phyloP scores from a whole-genome alignment of 2,888 invertebrate species.

The Adelognathus sp. region DNA sequence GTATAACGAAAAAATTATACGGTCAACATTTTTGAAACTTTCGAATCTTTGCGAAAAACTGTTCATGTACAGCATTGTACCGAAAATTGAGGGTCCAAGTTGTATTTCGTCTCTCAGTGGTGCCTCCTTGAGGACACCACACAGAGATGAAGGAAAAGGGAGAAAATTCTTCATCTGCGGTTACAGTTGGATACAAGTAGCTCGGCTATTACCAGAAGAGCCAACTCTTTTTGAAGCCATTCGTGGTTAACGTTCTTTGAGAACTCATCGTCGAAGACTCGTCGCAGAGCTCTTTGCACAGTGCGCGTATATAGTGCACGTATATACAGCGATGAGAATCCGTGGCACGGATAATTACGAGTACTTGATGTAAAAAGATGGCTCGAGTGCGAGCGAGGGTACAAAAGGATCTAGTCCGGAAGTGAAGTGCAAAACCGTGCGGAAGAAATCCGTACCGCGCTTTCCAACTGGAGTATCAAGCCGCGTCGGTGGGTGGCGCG shows the following conservation, averaged over 20 bases:
- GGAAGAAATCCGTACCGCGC: neutral
- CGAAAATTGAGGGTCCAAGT: too few relatives aligned
- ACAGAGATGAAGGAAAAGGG: neutral
- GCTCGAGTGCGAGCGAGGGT: neutral
- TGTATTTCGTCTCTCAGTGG: too few relatives aligned
- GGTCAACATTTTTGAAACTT: too few relatives aligned
- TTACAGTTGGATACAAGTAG: too few relatives aligned
- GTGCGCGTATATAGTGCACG: too few relatives aligned
- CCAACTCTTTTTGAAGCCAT: neutral
- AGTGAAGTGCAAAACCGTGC: conserved; percentile 1
- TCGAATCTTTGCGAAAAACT: too few relatives aligned
- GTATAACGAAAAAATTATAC: too few relatives aligned
- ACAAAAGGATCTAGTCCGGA: neutral
- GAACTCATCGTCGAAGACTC: neutral
- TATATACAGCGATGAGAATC: neutral
- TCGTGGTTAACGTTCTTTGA: neutral
- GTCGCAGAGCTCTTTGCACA: neutral
- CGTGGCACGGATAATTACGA: conserved; percentile 29
- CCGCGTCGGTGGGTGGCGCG: neutral
- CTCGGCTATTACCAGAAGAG: neutral
- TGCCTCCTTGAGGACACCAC: too few relatives aligned
- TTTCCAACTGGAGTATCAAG: neutral
- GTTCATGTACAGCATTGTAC: too few relatives aligned
- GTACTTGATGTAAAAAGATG: conserved; percentile 2
- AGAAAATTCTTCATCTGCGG: neutral